Base-by-base conservation (phyloP, 1,140 invertebrate genomes). In the Bombyx mori region DNA sequence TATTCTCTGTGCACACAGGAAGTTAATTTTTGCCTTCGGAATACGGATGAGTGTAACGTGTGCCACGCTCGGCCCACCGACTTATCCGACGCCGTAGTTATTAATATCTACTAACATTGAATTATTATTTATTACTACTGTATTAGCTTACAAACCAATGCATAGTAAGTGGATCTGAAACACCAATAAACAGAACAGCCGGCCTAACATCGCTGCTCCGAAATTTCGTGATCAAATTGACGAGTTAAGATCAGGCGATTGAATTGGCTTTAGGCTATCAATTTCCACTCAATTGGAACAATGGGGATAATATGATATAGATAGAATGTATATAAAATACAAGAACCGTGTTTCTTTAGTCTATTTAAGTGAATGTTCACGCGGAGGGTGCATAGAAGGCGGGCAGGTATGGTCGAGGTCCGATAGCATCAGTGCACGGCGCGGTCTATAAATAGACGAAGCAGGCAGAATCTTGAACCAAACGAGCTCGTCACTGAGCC, bases 391-490 rank as follows among this genome's bases (percentile, higher is more conserved):
- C 73, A 76, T 70, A 69, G 75, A 77, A 73, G 77, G 82, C 78
- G 79, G 74, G 82, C 68, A 70, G 77, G 71, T 62, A 69, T 65
- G 77, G 69, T 66, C 71, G 72, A 67, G 69, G 58, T 66, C 70
- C 69, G 83, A 87, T 87, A 85, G 75, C 74, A 87, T 87, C 83
- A 73, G 68, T 62, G 63, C 78, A 71, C 73, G 69, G 72, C 63
- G 73, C 66, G 57, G 56, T 72, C 84, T 87, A 87, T 82, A 87
- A 87, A 87, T 87, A 87, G 83, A 72, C 65, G 65, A 35, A 61
- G 67, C 73, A 69, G 68, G 68, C 74, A 68, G 78, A 85, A 76
- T 76, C 80, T 85, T 81, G 82, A 82, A 85, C 80, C 73, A 81
- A 72, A 79, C 76, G 68, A 73, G 73, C 61, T 73, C 79, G 68